Conservation (phyloP, 2,888 invertebrate species). For the Lomographa bimaculata region DNA sequence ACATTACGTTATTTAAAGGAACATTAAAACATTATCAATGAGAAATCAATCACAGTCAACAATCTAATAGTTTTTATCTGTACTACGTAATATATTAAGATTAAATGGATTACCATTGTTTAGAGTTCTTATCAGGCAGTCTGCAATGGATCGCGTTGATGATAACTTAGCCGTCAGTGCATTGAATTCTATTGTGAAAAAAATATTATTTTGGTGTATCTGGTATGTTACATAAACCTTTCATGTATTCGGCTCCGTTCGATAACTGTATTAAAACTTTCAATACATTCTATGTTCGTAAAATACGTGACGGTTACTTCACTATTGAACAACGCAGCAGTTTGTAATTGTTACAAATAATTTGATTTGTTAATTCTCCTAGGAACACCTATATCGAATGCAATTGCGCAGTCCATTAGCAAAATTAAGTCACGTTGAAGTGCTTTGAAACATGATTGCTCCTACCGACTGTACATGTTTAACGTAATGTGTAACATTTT, state of each 20-base stretch:
- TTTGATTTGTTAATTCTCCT: slow-evolving; percentile 15
- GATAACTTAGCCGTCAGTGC: slow-evolving; percentile 7
- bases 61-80: too few relatives aligned
- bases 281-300: too few relatives aligned
- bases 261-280: too few relatives aligned
- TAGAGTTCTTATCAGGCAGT: slow-evolving; percentile 20
- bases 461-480: neutral
- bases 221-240: too few relatives aligned
- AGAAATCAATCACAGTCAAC: too few relatives aligned
- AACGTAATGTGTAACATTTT: neutral
- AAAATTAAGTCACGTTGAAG: slow-evolving; percentile 4
- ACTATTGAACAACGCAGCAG: neutral
- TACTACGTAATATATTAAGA: too few relatives aligned
- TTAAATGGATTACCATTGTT: too few relatives aligned
- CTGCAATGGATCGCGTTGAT: slow-evolving; percentile 22
- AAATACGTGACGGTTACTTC: too few relatives aligned
- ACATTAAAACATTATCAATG: too few relatives aligned
- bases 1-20: too few relatives aligned
- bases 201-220: slow-evolving; percentile 3
- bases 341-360: slow-evolving; percentile 1
- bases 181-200: slow-evolving; percentile 8
- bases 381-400: slow-evolving; percentile 2
- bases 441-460: slow-evolving; percentile 4
- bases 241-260: too few relatives aligned
- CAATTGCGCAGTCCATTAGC: slow-evolving; percentile 5